Conservation (phyloP, 2,888 invertebrate species). For the Silvanus unidentatus region DNA sequence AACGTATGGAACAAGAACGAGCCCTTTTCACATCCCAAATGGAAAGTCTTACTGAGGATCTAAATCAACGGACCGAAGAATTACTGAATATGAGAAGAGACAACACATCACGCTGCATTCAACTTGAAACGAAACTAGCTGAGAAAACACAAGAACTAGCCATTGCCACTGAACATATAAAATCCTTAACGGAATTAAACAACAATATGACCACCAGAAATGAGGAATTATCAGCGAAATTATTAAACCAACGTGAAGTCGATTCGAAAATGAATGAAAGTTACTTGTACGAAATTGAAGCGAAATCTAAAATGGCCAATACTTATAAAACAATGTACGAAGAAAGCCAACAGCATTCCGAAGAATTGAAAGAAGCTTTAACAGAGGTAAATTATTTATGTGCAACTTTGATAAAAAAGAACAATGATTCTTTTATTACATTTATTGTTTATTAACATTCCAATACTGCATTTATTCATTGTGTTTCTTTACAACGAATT, state of each 20-base stretch:
- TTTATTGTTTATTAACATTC: too few species aligned
- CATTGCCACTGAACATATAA: conserved; percentile 63
- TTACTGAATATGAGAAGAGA: conserved; percentile 71
- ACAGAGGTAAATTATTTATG: conserved; percentile 49
- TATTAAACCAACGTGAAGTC: conserved; percentile 65
- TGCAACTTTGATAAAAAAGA: too few species aligned
- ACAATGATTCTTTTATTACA: too few species aligned
- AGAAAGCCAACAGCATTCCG: conserved; percentile 70
- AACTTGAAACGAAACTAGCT: conserved; percentile 67
- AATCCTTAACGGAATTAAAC: conserved; percentile 63
- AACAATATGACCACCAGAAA: conserved; percentile 58
- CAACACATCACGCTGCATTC: conserved; percentile 58
- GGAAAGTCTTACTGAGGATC: conserved; percentile 68
- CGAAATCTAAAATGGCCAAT: conserved; percentile 77
- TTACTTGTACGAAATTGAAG: conserved; percentile 77
- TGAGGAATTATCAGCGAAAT: conserved; percentile 63
- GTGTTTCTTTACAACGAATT: neutral
- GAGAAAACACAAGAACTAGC: conserved; percentile 75
- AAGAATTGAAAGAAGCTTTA: conserved; percentile 71
- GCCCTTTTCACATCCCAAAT: conserved; percentile 71
- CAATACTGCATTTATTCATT: neutral
- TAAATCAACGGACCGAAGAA: conserved; percentile 72
- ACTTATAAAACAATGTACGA: conserved; percentile 77
- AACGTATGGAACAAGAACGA: conserved; percentile 77
- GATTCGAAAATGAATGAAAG: conserved; percentile 55